Conservation (phyloP, 2,888 invertebrate species). For the Aethes cnicana region DNA sequence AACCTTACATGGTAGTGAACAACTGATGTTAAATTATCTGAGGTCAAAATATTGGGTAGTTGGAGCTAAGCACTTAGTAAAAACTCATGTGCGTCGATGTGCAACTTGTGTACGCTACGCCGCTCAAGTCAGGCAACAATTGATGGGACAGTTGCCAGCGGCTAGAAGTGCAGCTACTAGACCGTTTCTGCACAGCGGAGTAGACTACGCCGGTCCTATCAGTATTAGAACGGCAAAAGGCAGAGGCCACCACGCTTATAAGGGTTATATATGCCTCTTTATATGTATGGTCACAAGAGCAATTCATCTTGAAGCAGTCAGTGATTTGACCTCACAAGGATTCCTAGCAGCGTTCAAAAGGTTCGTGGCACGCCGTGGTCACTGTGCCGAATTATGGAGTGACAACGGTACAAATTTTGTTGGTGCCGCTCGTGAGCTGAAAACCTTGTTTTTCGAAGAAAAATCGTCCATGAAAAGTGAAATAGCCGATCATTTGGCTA, state of each 20-base stretch:
- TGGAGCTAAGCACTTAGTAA: background rate
- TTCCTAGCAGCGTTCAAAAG: background rate
- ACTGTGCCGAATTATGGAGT: background rate
- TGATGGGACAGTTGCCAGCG: background rate
- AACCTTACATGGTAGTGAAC: background rate
- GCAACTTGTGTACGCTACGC: background rate
- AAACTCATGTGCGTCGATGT: background rate
- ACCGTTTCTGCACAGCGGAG: background rate
- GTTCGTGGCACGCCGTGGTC: background rate
- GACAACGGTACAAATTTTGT: slow-evolving; percentile 1
- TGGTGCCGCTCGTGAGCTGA: background rate
- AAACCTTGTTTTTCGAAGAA: background rate
- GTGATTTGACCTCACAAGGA: background rate
- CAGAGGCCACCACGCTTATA: background rate
- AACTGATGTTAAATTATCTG: background rate
- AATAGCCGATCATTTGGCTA: background rate
- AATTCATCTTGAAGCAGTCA: background rate
- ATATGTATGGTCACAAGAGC: background rate
- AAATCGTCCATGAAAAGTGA: background rate
- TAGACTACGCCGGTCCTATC: background rate
- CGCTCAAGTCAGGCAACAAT: background rate
- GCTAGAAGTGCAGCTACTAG: background rate
- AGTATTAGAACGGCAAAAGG: background rate
- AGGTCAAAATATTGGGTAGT: background rate
- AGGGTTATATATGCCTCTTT: background rate